These are phyloP conservation scores for Chrosomus eos DNA, from an alignment of 2,797 vertebrate species.

Conservation along the genomic window DNA sequence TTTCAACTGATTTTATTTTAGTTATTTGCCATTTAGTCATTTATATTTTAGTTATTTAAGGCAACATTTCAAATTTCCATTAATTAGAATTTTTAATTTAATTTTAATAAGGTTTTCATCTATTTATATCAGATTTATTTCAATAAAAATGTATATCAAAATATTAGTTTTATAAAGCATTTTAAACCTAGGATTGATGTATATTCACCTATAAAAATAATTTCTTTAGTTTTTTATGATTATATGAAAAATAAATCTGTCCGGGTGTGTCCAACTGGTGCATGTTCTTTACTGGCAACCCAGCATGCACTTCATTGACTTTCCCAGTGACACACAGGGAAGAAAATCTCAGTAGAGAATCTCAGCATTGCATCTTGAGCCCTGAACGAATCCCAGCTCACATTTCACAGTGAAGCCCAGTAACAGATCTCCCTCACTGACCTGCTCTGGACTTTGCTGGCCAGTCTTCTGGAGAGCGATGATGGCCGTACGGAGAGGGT, in stretches of 20 bases:
- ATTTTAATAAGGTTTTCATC: not conserved
- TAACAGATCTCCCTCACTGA: conserved; percentile 64
- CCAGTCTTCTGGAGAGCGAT: conserved; percentile 89
- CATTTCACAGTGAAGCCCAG: conserved; percentile 8
- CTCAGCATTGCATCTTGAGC: not conserved
- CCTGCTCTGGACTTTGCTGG: conserved; percentile 86
- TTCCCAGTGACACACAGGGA: not conserved
- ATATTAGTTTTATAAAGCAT: not conserved
- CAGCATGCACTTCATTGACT: conserved; percentile 11
- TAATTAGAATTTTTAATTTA: not conserved
- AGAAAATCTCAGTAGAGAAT: conserved; percentile 7
- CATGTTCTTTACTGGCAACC: not conserved
- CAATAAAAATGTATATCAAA: not conserved
- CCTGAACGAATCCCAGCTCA: not conserved
- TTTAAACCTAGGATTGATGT: not conserved
- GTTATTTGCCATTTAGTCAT: not conserved
- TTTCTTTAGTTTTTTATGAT: not conserved
- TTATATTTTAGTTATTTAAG: no score
- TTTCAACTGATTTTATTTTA: not conserved
- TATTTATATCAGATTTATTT: not conserved
- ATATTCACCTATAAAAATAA: not conserved
- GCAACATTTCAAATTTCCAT: not conserved
- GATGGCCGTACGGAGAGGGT: conserved; percentile 85
- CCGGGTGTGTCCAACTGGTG: not conserved
- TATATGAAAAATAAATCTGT: not conserved